These are phyloP conservation scores for Varanus salvator DNA, from an alignment of 2,113 vertebrate genomes.

Conservation along the genomic window DNA sequence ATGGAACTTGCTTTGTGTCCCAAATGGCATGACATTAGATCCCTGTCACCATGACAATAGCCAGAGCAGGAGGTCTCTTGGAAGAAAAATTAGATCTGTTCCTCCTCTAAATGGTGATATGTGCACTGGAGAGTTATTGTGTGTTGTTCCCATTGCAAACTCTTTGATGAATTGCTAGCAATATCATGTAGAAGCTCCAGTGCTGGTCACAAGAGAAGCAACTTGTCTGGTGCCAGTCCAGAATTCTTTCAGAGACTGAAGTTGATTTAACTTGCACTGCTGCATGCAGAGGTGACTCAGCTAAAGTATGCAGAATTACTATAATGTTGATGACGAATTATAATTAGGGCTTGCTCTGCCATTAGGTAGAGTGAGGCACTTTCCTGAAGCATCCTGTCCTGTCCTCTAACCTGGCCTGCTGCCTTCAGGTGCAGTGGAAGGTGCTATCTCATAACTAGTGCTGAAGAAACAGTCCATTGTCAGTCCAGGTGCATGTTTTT, in stretches of 20 bases:
- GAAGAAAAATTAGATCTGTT: background rate
- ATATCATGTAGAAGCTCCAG: background rate
- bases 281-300: background rate
- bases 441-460: too few relatives aligned
- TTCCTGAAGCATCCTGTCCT: too few relatives aligned
- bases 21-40: background rate
- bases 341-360: too few relatives aligned
- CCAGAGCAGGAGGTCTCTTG: background rate
- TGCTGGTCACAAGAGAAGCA: background rate
- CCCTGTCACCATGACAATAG: slow-evolving; percentile 1
- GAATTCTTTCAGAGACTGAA: background rate
- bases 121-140: background rate
- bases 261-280: background rate
- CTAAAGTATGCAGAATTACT: background rate
- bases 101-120: background rate
- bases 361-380: too few relatives aligned
- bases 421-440: too few relatives aligned
- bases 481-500: too few relatives aligned
- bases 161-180: background rate
- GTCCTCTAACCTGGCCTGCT: too few relatives aligned
- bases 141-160: background rate
- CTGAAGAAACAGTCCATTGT: too few relatives aligned
- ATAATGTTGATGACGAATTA: too few relatives aligned
- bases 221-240: background rate
- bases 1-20: background rate